These are phyloP conservation scores for Hyla sarda DNA, from an alignment of 2,113 vertebrate species.

Conservation along the genomic window DNA sequence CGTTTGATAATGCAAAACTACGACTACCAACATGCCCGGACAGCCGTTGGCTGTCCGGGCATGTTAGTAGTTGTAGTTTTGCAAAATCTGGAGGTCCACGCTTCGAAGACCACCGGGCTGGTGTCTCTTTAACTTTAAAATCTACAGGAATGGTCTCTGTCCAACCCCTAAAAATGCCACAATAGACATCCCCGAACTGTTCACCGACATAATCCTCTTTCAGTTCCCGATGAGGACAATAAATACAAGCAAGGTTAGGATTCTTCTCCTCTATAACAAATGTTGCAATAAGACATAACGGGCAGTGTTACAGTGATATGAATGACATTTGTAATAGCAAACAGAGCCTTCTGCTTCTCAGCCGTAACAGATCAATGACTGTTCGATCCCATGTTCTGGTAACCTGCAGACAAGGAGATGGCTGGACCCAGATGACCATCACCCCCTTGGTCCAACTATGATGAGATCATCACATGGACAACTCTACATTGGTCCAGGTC, in stretches of 20 bases:
- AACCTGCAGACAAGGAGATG: too few species aligned
- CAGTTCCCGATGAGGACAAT: background rate
- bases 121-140: conserved; percentile 4
- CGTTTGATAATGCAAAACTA: too few species aligned
- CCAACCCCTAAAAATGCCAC: background rate
- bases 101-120: background rate
- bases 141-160: background rate
- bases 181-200: background rate
- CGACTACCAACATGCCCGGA: too few species aligned
- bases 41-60: too few species aligned
- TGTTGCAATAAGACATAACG: background rate
- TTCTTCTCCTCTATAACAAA: background rate
- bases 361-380: background rate
- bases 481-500: too few species aligned
- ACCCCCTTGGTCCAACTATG: too few species aligned
- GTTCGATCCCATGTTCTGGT: background rate
- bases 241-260: background rate
- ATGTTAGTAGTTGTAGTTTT: too few species aligned
- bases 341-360: background rate
- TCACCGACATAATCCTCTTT: background rate
- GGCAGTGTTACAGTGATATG: too few species aligned
- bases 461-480: background rate
- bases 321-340: too few species aligned
- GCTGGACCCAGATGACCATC: too few species aligned
- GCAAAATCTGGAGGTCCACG: too few species aligned